Evolutionary conservation across 2,888 invertebrate genomes (phyloP).

Genomic region (Trypoxylon attenuatum): DNA sequence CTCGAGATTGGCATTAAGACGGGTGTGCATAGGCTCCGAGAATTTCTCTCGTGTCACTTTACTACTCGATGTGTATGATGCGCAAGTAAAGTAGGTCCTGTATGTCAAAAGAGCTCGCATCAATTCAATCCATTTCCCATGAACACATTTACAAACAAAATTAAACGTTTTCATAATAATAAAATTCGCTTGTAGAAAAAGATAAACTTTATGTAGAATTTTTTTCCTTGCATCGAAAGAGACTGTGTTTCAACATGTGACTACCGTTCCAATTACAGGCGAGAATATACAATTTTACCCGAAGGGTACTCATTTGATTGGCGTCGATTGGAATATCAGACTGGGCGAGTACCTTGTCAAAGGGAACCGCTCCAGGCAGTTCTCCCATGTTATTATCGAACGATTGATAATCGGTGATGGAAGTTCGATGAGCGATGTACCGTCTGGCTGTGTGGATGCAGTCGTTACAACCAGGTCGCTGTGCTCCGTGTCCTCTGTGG

Average conservation of each 20-base stretch:
- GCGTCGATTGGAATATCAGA: constrained; percentile 65
- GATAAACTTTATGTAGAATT: background rate
- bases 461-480: constrained; percentile 68
- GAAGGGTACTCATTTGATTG: constrained; percentile 61
- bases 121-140: too few species aligned
- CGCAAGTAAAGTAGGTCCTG: background rate
- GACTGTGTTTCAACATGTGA: too few species aligned
- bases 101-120: too few species aligned
- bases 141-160: background rate
- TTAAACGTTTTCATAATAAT: background rate
- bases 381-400: constrained; percentile 64
- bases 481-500: constrained; percentile 61
- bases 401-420: constrained; percentile 65
- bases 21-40: constrained; percentile 47
- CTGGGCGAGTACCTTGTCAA: constrained; percentile 61
- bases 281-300: constrained; percentile 69
- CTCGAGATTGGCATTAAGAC: constrained; percentile 71
- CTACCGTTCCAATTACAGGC: constrained; percentile 58
- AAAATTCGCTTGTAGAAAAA: background rate
- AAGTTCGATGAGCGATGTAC: constrained; percentile 57
- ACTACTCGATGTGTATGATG: background rate
- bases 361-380: constrained; percentile 61
- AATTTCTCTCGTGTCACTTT: background rate
- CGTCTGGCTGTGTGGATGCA: constrained; percentile 60
- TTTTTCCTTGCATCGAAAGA: too few species aligned